Percentiles rank a stretch among this genome's conserved stretches.
phyloP scores from a whole-genome alignment of 2,113 vertebrate genomes.

The Gambusia affinis region DNA sequence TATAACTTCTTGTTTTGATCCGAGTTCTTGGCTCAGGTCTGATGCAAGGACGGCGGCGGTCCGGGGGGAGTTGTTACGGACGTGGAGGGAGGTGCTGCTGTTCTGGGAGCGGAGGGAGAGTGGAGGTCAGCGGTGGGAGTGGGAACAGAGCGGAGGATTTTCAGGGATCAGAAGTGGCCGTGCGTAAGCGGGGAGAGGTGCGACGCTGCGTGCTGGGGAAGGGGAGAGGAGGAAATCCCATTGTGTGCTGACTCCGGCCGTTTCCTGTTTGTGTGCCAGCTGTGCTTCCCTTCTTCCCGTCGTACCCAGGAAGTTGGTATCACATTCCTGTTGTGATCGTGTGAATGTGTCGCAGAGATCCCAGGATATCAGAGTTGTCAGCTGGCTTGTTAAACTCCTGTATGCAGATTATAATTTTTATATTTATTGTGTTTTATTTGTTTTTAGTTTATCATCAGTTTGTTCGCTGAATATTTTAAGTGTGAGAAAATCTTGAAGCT shows the following conservation, averaged over 20 bases:
- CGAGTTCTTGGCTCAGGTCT: slow-evolving; percentile 3
- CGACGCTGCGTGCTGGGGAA: slow-evolving; percentile 12
- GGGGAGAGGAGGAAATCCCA: slow-evolving; percentile 72
- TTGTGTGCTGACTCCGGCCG: slow-evolving; percentile 78
- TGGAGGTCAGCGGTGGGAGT: slow-evolving; percentile 15
- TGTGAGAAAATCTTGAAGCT: too few relatives aligned
- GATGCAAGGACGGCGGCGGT: slow-evolving; percentile 21
- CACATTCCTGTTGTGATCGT: slow-evolving; percentile 74
- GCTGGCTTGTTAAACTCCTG: neutral
- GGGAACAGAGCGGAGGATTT: slow-evolving; percentile 32
- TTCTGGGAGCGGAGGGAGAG: neutral
- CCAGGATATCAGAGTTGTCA: neutral
- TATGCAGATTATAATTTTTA: neutral
- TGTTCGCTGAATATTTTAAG: too few relatives aligned
- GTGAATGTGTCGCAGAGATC: neutral
- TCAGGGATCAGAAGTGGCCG: slow-evolving; percentile 46
- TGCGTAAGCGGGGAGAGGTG: slow-evolving; percentile 51
- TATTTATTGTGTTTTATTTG: neutral
- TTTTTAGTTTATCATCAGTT: too few relatives aligned
- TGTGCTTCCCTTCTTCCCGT: slow-evolving; percentile 79
- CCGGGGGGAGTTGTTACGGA: too few relatives aligned
- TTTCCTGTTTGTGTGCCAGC: slow-evolving; percentile 86
- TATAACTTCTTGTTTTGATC: slow-evolving; percentile 65
- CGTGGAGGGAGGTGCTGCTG: neutral
- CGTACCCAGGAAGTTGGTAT: slow-evolving; percentile 78